Base-by-base conservation (phyloP, 2,888 invertebrate genomes). In the Xestia c-nigrum region DNA sequence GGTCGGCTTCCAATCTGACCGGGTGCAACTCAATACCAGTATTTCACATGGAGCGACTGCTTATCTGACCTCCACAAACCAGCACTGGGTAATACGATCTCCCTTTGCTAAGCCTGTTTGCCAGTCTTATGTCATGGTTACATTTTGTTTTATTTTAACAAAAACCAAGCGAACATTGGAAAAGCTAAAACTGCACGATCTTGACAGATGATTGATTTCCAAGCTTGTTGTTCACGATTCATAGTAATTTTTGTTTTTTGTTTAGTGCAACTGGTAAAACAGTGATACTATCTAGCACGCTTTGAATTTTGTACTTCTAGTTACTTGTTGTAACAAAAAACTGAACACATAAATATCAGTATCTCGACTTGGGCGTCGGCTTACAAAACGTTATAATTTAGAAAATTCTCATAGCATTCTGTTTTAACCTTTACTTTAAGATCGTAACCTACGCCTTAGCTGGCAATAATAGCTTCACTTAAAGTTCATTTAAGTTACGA, bases 401-500 rank as follows among this genome's bases (percentile, higher is more conserved):
- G 73, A 31, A 43, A 76, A 76, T 83, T 84, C 84, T 76, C 80
- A 80, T 72, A 72, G 46, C 64, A 68, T 68, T 76, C 63, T 65
- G 63, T 71, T 76, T 68, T 75, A 85, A 83, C 86, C 85, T 85
- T 83, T 85, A 72, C 61, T 74, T 72, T 83, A 55, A 52, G 55
- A 72, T 69, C 59, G 67, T 81, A 71, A 76, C 77, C 80, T 76
- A 64, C 52, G 72, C 73, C 68, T 80, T 74, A 68, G 38, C 67
- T 57, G 40, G 74, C 52, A 79, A 74, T 84, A 84, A 78, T 79
- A 47, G 74, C 83, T 76, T 70, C 24, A 76, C 61, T 65, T 77
- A 83, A 85, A 85, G 85, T 85, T 85, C 85, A 85, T 76, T 81
- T 75, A 63, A 47, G 72, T 84, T 81, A 68, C 84, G 57, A 74